Base-by-base conservation (phyloP, 2,113 vertebrate species). In the Sakesphorus luctuosus region DNA sequence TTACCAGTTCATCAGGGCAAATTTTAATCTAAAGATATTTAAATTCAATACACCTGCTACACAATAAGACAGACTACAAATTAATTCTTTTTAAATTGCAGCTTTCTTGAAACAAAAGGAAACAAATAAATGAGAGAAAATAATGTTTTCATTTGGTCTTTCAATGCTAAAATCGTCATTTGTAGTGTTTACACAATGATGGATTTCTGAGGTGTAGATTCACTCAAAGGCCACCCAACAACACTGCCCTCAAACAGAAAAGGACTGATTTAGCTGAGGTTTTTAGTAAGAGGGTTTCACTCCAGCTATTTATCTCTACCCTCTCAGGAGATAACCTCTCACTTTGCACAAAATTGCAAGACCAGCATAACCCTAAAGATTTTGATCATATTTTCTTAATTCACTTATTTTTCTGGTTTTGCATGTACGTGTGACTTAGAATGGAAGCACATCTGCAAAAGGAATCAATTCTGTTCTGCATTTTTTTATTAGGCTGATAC, bases 21-120 rank as follows among this genome's bases (percentile, higher is more conserved):
- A 95, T 83, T 76, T 58, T 80, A 94, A 68, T 15, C 31, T 84
- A 91, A 94, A 58, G 36, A 33, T 87, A 87, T 74, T 87, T 69
- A 79, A 89, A 83, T 89, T 80, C 19, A 62, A 28, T 69, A 66
- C 0, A 9, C 23, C 35, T 77, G 29, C 52, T 62, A 63, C 61
- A 85, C 33, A 93, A 80, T 86, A 67, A 86, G 49, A 40, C 81
- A 78, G 44, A 83, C 36, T 29, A 66, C 71, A 83, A 40, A 40
- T 40, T 40, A 94, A 94, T 84, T 66, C 1, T 19, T 87, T 91
- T 36, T 26, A 84, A 83, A 83, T 93, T 90, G 88, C 43, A 86
- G 40, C 36, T 88, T 92, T 80, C 36, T 85, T 43, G 46, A 18
- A 82, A 76, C 38, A 85, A 73, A 69, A 79, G n/a, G 36, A 95